A percentile compares a stretch with the other conserved stretches of the same genome.
Conservation (phyloP, 1,140 invertebrate genomes). For the Pectinophora gossypiella region DNA sequence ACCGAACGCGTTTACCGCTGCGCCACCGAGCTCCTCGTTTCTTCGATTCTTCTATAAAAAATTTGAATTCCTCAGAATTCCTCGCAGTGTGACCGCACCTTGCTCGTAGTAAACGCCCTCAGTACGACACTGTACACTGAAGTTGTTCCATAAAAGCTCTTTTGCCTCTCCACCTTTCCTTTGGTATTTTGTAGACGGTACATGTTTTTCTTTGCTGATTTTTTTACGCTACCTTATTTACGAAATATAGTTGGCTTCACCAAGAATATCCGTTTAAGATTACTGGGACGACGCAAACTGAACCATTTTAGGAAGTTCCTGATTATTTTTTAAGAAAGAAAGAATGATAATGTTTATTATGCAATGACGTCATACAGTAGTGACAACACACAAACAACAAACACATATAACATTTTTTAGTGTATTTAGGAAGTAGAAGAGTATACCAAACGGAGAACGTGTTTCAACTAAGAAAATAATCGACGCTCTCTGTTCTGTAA, state of each 20-base stretch:
- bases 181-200: slow-evolving; percentile 46
- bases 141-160: slow-evolving; percentile 63
- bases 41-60: too few species aligned
- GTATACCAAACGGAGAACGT: too few species aligned
- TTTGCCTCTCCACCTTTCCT: slow-evolving; percentile 55
- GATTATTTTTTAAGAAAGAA: neutral
- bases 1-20: too few species aligned
- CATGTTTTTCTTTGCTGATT: slow-evolving; percentile 35
- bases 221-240: slow-evolving; percentile 33
- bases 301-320: neutral
- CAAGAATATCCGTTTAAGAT: neutral
- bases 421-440: too few species aligned
- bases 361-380: too few species aligned
- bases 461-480: too few species aligned
- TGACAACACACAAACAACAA: too few species aligned
- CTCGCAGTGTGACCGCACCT: slow-evolving; percentile 22
- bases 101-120: slow-evolving; percentile 39
- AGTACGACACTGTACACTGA: slow-evolving; percentile 43
- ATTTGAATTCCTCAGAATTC: too few species aligned
- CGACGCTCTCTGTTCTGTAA: too few species aligned
- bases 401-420: too few species aligned
- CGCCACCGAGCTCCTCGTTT: too few species aligned
- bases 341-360: too few species aligned
- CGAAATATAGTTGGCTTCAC: slow-evolving; percentile 26
- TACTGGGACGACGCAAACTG: neutral